Base-by-base conservation (phyloP, 2,888 invertebrate genomes). In the Hemaris fuciformis region DNA sequence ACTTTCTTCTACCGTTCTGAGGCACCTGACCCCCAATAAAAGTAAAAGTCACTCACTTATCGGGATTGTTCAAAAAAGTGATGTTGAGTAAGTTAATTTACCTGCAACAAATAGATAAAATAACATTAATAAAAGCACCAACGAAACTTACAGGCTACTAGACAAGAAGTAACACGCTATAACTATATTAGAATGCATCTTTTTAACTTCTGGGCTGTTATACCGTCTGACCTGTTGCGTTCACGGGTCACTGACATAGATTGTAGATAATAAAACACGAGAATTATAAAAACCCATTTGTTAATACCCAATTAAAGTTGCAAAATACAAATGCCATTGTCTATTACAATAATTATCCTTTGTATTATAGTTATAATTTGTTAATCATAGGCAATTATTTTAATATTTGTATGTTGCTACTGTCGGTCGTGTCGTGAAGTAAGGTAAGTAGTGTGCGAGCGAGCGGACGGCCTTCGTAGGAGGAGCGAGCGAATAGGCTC, bases 391-490 rank as follows among this genome's bases (percentile, higher is more conserved):
- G 7, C 53, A 18, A 53, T 53, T 31, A 31, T 53, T 31, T 31
- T 18, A 31, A 31, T 18, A 53, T 53, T 31, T 53, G 23, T 46
- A 23, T 23, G 31, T 53, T 18, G 15, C 8, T 70, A 68, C 71
- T 67, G 74, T 73, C 65, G 68, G 66, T 60, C 64, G 71, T 74
- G 70, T 74, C 67, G 67, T 71, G 66, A 65, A 68, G 70, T 74
- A 71, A 75, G 67, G 69, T 71, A 75, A 75, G 82, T 83, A 79
- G 82, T 79, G 81, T 79, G 75, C 73, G 74, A 79, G 77, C 74
- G 77, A 84, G 81, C 76, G 85, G 87, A 64, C 80, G 89, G 83
- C 90, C 90, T 90, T 90, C 87, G 75, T 59, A 66, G 66, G 74
- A 79, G 77, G 74, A 82, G 71, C 77, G 73, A 76, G 85, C 85